phyloP scores from a whole-genome alignment of 2,888 invertebrate species.

The Chymomyza amoena region DNA sequence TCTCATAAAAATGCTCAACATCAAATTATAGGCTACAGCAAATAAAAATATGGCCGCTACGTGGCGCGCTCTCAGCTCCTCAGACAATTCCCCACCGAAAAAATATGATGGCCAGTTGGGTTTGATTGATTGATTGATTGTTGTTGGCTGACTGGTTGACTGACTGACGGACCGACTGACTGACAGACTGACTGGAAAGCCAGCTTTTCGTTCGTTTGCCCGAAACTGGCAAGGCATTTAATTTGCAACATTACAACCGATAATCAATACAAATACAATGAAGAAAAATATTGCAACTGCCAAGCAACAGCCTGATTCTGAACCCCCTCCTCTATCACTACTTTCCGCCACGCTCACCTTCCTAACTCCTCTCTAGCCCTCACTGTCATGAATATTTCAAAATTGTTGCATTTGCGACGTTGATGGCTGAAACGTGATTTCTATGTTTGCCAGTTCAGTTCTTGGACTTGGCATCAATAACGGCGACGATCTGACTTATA shows the following conservation, averaged over 20 bases:
- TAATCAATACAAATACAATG: slow-evolving; percentile 75
- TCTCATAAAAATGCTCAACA: slow-evolving; percentile 72
- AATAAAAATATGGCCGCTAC: slow-evolving; percentile 28
- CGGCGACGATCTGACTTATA: slow-evolving; percentile 61
- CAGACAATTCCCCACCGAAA: neutral
- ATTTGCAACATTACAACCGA: slow-evolving; percentile 77
- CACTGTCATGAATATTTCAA: slow-evolving; percentile 39
- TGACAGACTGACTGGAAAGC: slow-evolving; percentile 14
- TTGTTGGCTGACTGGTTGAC: slow-evolving; percentile 5
- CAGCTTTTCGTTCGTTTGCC: slow-evolving; percentile 2
- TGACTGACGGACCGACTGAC: slow-evolving; percentile 44
- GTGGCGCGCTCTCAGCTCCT: slow-evolving; percentile 1
- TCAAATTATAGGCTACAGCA: slow-evolving; percentile 61
- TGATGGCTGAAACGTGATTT: slow-evolving; percentile 75
- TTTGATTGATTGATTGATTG: slow-evolving; percentile 59
- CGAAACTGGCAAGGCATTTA: slow-evolving; percentile 66
- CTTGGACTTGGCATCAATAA: slow-evolving; percentile 25
- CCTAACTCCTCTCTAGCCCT: neutral
- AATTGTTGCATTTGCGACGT: slow-evolving; percentile 72
- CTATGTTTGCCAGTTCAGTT: slow-evolving; percentile 62
- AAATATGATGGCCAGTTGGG: slow-evolving; percentile 58
- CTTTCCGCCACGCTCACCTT: neutral
- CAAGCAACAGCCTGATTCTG: slow-evolving; percentile 1
- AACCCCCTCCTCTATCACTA: neutral
- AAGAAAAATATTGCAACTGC: slow-evolving; percentile 59